phyloP scores from a whole-genome alignment of 1,140 invertebrate genomes.

The Achroia grisella region DNA sequence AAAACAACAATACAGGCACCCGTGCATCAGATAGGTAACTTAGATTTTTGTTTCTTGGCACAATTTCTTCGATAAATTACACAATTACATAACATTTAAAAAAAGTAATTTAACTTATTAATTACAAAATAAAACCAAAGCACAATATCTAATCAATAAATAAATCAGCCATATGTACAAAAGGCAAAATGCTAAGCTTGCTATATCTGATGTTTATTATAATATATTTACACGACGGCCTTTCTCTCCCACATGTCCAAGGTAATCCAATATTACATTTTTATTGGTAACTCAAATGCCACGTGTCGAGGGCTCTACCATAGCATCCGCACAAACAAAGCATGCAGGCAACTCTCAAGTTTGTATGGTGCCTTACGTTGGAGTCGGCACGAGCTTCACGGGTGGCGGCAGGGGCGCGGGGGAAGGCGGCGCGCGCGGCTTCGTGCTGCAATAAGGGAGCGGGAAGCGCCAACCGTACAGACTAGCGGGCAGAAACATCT shows the following conservation, averaged over 20 bases:
- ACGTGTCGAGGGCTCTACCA: background rate
- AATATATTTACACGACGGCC: conserved; percentile 37
- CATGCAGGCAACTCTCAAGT: conserved; percentile 52
- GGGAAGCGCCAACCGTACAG: conserved; percentile 94
- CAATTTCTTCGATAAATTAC: too few species aligned
- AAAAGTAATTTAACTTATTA: background rate
- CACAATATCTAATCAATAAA: conserved; percentile 5
- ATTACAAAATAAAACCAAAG: conserved; percentile 1
- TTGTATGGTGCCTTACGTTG: conserved; percentile 74
- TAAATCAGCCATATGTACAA: conserved; percentile 38
- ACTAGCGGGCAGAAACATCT: conserved; percentile 80
- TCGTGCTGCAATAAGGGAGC: conserved; percentile 93
- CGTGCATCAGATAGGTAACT: background rate
- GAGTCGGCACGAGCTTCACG: conserved; percentile 80
- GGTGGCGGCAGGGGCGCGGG: conserved; percentile 83
- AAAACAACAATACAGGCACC: background rate
- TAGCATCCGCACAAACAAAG: conserved; percentile 54
- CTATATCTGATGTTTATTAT: conserved; percentile 15
- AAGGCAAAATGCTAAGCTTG: conserved; percentile 47
- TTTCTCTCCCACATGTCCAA: too few species aligned
- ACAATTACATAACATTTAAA: background rate
- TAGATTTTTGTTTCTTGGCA: background rate
- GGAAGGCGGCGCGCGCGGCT: conserved; percentile 81
- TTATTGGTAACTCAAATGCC: too few species aligned
- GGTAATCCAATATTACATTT: too few species aligned